A percentile compares a stretch with the other conserved stretches of the same genome.
phyloP scores from a whole-genome alignment of 2,113 vertebrate genomes.

The Dromaius novaehollandiae region DNA sequence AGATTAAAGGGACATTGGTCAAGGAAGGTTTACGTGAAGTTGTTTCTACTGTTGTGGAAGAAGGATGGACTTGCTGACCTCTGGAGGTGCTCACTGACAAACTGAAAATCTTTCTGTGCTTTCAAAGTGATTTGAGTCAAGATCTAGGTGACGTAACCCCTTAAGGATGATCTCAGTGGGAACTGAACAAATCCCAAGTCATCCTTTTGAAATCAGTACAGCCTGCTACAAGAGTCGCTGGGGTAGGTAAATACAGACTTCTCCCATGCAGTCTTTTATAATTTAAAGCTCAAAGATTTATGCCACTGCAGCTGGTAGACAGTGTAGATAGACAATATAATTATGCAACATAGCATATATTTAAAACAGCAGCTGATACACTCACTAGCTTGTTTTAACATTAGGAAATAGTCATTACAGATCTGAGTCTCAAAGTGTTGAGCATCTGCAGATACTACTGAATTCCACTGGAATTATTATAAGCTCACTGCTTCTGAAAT shows the following conservation, averaged over 20 bases:
- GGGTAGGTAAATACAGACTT: background rate
- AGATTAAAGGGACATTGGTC: background rate
- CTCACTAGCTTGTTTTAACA: background rate
- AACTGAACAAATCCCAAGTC: background rate
- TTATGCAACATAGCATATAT: background rate
- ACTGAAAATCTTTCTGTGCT: background rate
- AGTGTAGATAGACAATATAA: background rate
- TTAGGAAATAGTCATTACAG: background rate
- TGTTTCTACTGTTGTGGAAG: background rate
- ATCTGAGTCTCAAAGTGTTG: background rate
- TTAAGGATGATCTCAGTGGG: background rate
- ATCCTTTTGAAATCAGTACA: background rate
- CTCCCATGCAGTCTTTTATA: background rate
- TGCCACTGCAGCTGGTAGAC: background rate
- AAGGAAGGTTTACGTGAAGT: background rate
- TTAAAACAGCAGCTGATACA: background rate
- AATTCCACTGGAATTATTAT: background rate
- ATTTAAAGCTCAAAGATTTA: background rate
- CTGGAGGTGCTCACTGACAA: background rate
- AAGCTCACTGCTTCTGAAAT: background rate
- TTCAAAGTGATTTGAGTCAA: background rate
- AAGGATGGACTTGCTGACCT: background rate
- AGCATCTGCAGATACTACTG: background rate
- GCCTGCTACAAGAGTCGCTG: fast-evolving
- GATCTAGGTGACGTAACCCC: background rate